Conservation (phyloP, 1,140 invertebrate genomes). For the Aphis gossypii region DNA sequence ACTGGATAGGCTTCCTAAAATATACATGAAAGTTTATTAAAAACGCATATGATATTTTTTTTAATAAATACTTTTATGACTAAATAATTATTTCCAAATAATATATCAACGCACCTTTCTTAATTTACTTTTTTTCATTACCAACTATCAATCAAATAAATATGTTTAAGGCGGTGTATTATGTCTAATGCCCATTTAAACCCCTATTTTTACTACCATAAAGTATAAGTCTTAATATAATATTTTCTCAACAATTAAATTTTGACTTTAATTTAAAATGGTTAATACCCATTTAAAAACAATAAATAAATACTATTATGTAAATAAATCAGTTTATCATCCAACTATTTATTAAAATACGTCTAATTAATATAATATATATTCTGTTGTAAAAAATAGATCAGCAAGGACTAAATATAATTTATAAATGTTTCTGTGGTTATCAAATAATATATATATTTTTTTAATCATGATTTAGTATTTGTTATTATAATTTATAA, state of each 20-base stretch:
- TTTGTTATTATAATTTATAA: background rate
- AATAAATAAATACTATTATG: too few species aligned
- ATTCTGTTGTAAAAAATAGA: background rate
- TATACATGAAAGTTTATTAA: constrained; percentile 14
- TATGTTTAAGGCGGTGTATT: too few species aligned
- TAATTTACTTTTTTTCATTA: too few species aligned
- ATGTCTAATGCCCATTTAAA: too few species aligned
- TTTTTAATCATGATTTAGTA: background rate
- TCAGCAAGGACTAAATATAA: background rate
- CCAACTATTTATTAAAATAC: background rate
- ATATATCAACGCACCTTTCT: too few species aligned
- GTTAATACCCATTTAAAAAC: too few species aligned
- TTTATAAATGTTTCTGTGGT: background rate
- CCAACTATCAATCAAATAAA: too few species aligned
- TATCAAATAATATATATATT: background rate
- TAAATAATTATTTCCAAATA: too few species aligned
- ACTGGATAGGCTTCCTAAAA: constrained; percentile 83
- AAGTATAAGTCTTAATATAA: too few species aligned
- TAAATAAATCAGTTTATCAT: background rate
- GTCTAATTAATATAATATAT: background rate
- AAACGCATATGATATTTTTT: background rate
- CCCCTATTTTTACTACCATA: too few species aligned
- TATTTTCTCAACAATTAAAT: too few species aligned
- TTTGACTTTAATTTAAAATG: too few species aligned
- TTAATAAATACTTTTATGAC: background rate